Conservation (phyloP, 2,113 vertebrate species). For the Lonchura striata region DNA sequence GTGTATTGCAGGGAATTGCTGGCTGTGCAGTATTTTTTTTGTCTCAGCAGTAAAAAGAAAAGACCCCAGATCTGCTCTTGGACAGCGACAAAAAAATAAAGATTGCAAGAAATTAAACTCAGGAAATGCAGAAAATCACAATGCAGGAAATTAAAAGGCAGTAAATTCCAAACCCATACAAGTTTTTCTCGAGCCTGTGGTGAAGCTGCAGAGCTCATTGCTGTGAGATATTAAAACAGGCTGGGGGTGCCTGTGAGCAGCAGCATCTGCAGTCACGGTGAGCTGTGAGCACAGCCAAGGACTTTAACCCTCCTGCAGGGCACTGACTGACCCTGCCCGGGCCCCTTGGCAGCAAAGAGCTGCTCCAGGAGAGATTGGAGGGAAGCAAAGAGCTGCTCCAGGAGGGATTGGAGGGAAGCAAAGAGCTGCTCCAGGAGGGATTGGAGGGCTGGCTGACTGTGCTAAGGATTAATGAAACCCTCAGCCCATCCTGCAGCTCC, state of each 20-base stretch:
- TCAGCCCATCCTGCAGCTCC: background rate
- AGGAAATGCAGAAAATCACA: conserved; percentile 34
- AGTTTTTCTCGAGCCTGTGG: background rate
- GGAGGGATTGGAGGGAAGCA: background rate
- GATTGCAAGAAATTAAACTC: background rate
- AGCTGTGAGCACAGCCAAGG: background rate
- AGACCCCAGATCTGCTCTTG: background rate
- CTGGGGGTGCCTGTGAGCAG: background rate
- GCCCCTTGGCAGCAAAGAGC: background rate
- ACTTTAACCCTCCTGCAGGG: background rate
- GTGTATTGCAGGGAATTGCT: background rate
- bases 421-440: background rate
- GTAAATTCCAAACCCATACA: background rate
- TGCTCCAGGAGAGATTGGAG: background rate
- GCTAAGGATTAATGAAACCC: background rate
- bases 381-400: background rate
- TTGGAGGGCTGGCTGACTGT: accelerated
- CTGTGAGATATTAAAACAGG: background rate
- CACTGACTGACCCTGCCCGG: background rate
- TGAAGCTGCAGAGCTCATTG: conserved; percentile 32
- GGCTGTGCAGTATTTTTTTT: background rate
- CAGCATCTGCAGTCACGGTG: background rate
- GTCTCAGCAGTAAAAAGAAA: background rate
- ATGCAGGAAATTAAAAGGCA: conserved; percentile 53
- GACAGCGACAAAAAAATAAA: background rate